Conservation (phyloP, 2,888 invertebrate species). For the Resseliella maxima region DNA sequence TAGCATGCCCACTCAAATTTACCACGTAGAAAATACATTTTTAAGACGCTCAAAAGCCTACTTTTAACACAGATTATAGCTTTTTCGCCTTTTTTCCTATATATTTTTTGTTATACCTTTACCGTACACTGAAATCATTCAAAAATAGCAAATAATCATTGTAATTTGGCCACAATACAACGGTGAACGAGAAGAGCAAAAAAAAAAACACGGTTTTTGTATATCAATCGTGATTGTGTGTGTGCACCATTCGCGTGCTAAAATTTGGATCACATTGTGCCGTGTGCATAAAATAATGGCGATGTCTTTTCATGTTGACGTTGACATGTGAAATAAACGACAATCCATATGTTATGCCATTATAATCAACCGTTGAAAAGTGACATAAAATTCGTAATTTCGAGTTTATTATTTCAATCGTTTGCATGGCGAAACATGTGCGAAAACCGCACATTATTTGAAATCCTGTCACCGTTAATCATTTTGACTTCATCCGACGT, state of each 20-base stretch:
- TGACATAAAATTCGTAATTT: neutral
- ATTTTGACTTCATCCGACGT: neutral
- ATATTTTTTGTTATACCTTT: no score
- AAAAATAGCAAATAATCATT: no score
- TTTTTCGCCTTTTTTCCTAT: no score
- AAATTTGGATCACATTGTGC: neutral
- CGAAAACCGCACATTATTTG: slow-evolving; percentile 14
- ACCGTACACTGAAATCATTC: no score
- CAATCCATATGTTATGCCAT: neutral
- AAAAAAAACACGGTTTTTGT: no score
- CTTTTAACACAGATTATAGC: no score
- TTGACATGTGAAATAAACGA: neutral
- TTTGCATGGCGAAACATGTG: neutral
- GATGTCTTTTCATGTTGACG: neutral
- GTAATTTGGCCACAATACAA: no score
- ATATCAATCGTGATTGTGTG: no score
- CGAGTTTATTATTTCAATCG: neutral
- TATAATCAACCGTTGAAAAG: neutral
- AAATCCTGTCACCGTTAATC: slow-evolving; percentile 19
- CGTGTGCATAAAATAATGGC: neutral
- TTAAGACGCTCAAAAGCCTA: neutral
- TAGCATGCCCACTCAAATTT: neutral
- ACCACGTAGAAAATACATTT: neutral
- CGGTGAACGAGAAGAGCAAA: no score
- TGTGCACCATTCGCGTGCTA: no score